Evolutionary conservation across 2,888 invertebrate genomes (phyloP), one percentile per base, ranked within the genome.

Genomic region (Tuta absoluta): DNA sequence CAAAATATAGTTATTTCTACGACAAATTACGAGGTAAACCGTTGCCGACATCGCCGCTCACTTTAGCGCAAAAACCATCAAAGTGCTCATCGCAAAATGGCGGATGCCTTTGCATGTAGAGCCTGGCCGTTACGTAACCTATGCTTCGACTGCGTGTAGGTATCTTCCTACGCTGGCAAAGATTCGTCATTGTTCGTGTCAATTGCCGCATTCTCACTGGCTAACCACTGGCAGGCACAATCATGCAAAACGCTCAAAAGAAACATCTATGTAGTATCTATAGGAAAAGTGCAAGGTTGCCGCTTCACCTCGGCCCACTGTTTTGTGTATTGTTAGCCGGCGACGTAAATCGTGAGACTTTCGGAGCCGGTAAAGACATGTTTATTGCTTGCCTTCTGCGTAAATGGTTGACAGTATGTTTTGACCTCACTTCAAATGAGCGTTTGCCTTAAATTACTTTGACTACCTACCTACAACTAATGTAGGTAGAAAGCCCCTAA

Each of bases 41-140:
- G 75, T 77, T 74, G 69, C 70, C 69, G 70, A 75, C 72, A 70
- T 69, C 74, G 74, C 84, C 86, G 81, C 73, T 87, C 85, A 87
- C 86, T 85, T 81, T 75, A 75, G 74, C 75, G 75, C 78, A 83
- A 84, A 85, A 86, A 82, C 79, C 80, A 81, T 81, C 78, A 81
- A 79, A 79, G 75, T 77, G 76, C 74, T 83, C 81, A 80, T 86
- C 85, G 72, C 83, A 89, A 89, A 84, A 89, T 87, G 87, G 86
- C 88, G 86, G 84, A 80, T 78, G 72, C 76, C 74, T 81, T 79
- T 77, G 77, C 78, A 76, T 79, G 77, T 74, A 76, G 33, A 28
- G 72, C 71, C 75, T 72, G 70, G 68, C 67, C 72, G 74, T 86
- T 86, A 81, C 81, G 81, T 83, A 86, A 87, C 75, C 70, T 63